Conservation (phyloP, 2,797 vertebrate species). For the Psittacula derbiana region DNA sequence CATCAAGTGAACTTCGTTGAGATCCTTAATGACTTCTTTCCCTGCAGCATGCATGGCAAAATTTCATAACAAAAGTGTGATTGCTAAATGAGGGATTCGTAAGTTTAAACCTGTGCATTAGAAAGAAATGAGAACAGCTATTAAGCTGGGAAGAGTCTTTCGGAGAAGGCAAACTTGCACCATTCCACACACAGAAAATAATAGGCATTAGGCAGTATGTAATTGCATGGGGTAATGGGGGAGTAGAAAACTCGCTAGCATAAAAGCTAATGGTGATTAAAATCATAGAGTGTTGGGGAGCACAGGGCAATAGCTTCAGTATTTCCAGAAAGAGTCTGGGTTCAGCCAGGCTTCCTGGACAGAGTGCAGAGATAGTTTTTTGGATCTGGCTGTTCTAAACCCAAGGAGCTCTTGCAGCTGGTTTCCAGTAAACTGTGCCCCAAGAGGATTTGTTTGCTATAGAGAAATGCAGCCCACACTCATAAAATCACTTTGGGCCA, state of each 20-base stretch:
- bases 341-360: not conserved
- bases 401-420: not conserved
- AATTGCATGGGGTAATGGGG: not conserved
- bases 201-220: not conserved
- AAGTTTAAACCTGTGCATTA: not conserved
- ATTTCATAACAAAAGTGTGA: not conserved
- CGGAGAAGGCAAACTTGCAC: not conserved
- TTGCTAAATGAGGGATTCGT: not conserved
- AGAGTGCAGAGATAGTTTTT: not conserved
- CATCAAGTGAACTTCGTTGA: not conserved
- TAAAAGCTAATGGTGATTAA: not conserved
- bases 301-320: too few species aligned
- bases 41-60: not conserved
- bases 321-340: not conserved
- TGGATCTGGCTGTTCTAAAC: not conserved
- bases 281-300: not conserved
- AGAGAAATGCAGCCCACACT: not conserved
- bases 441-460: not conserved
- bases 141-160: not conserved
- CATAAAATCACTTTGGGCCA: not conserved
- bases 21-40: not conserved
- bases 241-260: not conserved
- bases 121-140: not conserved
- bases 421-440: not conserved
- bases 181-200: not conserved